Evolutionary conservation across 2,113 vertebrate genomes (phyloP).

Genomic region (Petroica traversi): DNA sequence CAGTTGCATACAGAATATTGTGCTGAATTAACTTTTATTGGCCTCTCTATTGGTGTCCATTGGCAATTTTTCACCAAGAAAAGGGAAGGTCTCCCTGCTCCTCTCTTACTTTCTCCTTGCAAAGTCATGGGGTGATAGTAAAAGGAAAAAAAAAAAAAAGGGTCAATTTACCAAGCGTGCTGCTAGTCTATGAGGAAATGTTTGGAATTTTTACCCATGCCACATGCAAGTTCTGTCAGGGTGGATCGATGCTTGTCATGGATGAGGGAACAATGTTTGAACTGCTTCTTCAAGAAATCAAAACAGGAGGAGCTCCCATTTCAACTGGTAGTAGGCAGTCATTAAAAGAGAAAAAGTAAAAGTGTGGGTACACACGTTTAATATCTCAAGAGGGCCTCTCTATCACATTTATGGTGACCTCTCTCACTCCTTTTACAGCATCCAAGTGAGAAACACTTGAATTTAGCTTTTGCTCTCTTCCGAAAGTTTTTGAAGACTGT

Average conservation of each 20-base stretch:
- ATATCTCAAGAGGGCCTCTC: background rate
- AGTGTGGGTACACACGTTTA: background rate
- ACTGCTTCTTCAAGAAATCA: background rate
- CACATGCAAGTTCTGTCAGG: background rate
- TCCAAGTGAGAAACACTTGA: background rate
- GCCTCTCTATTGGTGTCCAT: background rate
- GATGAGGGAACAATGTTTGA: rapidly evolving
- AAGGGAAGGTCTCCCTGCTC: background rate
- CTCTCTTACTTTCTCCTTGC: background rate
- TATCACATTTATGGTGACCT: background rate
- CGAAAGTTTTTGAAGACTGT: background rate
- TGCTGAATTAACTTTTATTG: background rate
- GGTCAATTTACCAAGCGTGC: background rate
- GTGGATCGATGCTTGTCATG: background rate
- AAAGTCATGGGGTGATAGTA: too few relatives aligned
- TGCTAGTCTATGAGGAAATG: background rate
- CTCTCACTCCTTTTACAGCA: background rate
- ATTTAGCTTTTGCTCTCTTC: background rate
- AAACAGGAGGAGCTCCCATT: background rate
- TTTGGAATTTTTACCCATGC: background rate
- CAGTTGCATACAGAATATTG: background rate
- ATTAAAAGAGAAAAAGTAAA: background rate
- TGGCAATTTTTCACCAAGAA: background rate
- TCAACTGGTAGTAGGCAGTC: background rate
- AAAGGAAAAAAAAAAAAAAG: background rate